Percentiles rank a stretch among this genome's conserved stretches.
Evolutionary conservation across 2,113 vertebrate genomes (phyloP).

Genomic region (Hippocampus barbouri): DNA sequence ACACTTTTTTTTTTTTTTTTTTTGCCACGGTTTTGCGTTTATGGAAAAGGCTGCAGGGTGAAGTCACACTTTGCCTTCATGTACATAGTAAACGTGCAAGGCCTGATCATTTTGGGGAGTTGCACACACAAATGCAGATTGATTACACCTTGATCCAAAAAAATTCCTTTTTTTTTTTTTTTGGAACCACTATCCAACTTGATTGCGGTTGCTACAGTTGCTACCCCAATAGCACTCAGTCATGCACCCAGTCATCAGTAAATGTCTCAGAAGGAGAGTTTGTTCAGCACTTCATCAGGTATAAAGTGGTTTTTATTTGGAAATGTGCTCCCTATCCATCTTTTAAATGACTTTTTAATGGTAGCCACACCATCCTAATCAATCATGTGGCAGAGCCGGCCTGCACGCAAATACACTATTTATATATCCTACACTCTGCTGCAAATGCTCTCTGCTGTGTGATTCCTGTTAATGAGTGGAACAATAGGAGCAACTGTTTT

Average conservation of each 20-base stretch:
- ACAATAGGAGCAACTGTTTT: constrained; percentile 15
- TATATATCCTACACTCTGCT: constrained; percentile 60
- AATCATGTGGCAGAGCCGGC: constrained; percentile 68
- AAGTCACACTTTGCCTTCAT: constrained; percentile 30
- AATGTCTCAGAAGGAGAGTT: constrained; percentile 74
- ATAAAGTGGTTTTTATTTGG: constrained; percentile 77
- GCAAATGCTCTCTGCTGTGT: constrained; percentile 32
- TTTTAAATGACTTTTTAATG: constrained; percentile 83
- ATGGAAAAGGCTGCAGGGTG: constrained; percentile 47
- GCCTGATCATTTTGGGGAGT: constrained; percentile 12
- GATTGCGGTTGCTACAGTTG: constrained; percentile 27
- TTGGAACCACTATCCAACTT: neutral
- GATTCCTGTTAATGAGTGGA: constrained; percentile 25
- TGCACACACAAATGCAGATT: constrained; percentile 3
- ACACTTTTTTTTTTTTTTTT: constrained; percentile 28
- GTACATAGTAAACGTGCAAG: constrained; percentile 37
- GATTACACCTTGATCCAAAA: constrained; percentile 5
- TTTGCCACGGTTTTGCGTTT: constrained; percentile 51
- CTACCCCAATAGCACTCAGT: constrained; percentile 46
- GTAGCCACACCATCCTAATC: constrained; percentile 74
- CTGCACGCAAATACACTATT: constrained; percentile 59
- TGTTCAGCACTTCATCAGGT: constrained; percentile 76
- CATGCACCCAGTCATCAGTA: constrained; percentile 62
- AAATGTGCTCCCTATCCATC: constrained; percentile 78
- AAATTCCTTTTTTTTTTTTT: constrained; percentile 5